Evolutionary conservation across 2,888 invertebrate genomes (phyloP), one percentile per base, ranked within the genome.

Genomic region (Lathronympha strigana): DNA sequence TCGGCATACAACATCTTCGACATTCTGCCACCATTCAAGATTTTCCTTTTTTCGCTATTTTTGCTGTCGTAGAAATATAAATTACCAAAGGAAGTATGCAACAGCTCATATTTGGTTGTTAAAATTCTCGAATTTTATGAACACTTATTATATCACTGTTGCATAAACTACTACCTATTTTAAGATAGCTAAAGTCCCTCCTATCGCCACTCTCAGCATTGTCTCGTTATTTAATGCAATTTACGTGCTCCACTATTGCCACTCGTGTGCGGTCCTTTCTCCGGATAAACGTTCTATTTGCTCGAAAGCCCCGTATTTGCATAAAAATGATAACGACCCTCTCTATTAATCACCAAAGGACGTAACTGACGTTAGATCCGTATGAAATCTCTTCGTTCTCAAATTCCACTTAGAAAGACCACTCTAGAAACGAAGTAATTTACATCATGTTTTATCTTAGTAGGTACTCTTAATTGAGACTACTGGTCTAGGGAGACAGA

Each of bases 291-390:
- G 69, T 71, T 71, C 70, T 70, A 73, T 79, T 80, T 74, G 75
- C 77, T 75, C 72, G 72, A 74, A 73, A 75, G 70, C 77, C 75
- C 73, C 72, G 62, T 63, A 73, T 83, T 83, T 82, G 79, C 81
- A 83, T 82, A 83, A 78, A 77, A 72, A 73, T 75, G 80, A 82
- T 81, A 81, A 77, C 73, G 72, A 63, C 69, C 66, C 64, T 64
- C 50, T 58, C 60, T 58, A 69, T 73, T 70, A 68, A 72, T 69
- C 69, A 73, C 71, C 71, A 69, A 67, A 57, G 28, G 57, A 9
- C 31, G 2, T 21, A 45, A 13, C 4, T 31, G 9, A 4, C 9
- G 17, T 13, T n/a, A 28, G n/a, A 31, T n/a, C n/a, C 28, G 4
- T 8, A 17, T 13, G 40, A 1, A 43, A 19, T n/a, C 17, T 17